These are phyloP conservation scores for Anthoscopus minutus DNA, from an alignment of 2,113 vertebrate species.

Conservation along the genomic window DNA sequence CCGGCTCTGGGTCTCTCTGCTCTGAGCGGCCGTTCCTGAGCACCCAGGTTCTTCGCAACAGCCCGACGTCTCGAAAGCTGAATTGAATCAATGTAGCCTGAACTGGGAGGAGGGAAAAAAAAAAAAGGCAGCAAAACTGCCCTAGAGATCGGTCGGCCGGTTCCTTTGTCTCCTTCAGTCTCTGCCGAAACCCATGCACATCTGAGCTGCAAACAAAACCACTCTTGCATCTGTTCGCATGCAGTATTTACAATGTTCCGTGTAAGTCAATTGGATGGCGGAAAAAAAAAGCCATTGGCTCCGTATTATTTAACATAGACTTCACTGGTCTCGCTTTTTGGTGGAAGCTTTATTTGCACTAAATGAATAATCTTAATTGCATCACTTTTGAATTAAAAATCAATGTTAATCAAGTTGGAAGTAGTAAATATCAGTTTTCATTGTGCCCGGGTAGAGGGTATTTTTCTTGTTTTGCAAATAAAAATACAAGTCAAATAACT, in stretches of 20 bases:
- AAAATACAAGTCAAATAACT: constrained; percentile 78
- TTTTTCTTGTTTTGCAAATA: constrained; percentile 75
- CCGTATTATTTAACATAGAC: constrained; percentile 72
- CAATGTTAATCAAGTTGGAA: constrained; percentile 84
- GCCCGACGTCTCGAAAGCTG: constrained; percentile 32
- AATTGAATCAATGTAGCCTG: constrained; percentile 33
- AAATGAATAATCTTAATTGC: constrained; percentile 94
- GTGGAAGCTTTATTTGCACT: constrained; percentile 80
- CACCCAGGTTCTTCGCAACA: not conserved
- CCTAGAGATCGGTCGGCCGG: constrained; percentile 74
- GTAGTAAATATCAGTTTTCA: constrained; percentile 79
- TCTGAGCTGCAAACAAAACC: constrained; percentile 65
- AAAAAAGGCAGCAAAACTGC: constrained; percentile 64
- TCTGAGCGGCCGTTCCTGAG: not conserved
- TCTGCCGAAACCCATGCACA: constrained; percentile 52
- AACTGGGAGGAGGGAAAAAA: not conserved
- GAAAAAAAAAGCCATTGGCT: constrained; percentile 54
- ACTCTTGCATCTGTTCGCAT: constrained; percentile 78
- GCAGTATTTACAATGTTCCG: constrained; percentile 70
- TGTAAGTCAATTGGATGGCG: constrained; percentile 69
- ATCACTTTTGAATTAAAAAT: constrained; percentile 89
- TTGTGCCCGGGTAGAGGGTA: constrained; percentile 66
- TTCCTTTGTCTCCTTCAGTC: constrained; percentile 82
- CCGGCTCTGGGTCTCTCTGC: not conserved
- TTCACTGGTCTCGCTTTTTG: constrained; percentile 65